Conservation (phyloP, 2,888 invertebrate genomes). For the Homarus gammarus region DNA sequence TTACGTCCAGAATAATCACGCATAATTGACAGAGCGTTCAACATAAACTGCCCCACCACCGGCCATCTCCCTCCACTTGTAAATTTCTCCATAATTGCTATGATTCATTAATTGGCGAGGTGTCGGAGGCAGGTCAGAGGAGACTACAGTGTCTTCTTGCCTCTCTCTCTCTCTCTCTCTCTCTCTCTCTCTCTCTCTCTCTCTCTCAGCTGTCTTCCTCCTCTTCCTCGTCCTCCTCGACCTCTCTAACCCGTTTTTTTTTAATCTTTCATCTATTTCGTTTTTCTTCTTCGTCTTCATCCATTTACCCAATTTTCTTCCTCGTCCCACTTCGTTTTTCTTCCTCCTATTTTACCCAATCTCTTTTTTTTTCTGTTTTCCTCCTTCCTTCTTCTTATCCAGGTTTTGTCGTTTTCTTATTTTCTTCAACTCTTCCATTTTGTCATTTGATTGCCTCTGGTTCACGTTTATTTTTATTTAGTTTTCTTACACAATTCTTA, state of each 20-base stretch:
- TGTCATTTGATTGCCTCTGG: too few species aligned
- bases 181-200: too few species aligned
- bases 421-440: too few species aligned
- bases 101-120: constrained; percentile 22
- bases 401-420: too few species aligned
- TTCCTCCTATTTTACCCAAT: not conserved
- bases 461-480: too few species aligned
- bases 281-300: not conserved
- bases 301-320: not conserved
- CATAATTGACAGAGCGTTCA: constrained; percentile 11
- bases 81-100: not conserved
- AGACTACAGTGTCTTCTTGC: too few species aligned
- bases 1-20: constrained; percentile 19
- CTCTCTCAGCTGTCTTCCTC: too few species aligned
- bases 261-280: too few species aligned
- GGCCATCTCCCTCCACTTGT: not conserved
- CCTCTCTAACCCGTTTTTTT: too few species aligned
- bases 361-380: not conserved
- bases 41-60: not conserved
- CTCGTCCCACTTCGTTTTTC: not conserved
- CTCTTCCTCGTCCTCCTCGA: too few species aligned
- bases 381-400: not conserved
- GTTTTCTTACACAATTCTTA: not conserved
- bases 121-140: not conserved
- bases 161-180: too few species aligned